phyloP scores from a whole-genome alignment of 2,113 vertebrate species.

The Lanius collurio region DNA sequence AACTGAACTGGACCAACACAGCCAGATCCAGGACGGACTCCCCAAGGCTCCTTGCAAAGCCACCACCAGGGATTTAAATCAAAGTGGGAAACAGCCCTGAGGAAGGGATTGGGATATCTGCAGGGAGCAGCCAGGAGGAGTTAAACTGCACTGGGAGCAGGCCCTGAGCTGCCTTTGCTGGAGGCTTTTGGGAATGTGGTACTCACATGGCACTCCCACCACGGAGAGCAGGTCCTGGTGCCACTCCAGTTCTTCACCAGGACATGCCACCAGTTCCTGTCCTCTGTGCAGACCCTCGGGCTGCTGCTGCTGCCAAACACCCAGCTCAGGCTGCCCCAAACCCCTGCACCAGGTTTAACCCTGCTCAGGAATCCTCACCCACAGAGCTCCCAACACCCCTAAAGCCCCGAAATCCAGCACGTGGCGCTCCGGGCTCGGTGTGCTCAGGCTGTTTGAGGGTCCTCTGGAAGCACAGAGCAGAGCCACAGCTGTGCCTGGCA shows the following conservation, averaged over 20 bases:
- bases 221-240: neutral
- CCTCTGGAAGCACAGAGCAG: neutral
- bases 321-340: neutral
- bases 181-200: neutral
- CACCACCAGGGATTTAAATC: neutral
- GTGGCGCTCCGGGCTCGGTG: rapidly evolving
- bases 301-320: neutral
- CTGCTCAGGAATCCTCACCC: neutral
- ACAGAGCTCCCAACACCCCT: neutral
- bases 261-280: neutral
- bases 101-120: neutral
- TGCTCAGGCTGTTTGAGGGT: neutral
- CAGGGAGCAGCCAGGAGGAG: neutral
- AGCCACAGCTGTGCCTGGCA: constrained; percentile 37
- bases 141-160: neutral
- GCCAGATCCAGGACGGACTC: neutral
- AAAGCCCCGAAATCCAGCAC: rapidly evolving
- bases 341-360: neutral
- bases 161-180: neutral
- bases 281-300: neutral
- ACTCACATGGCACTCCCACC: neutral
- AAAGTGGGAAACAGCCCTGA: neutral
- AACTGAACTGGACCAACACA: rapidly evolving
- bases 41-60: neutral
- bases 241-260: neutral